These are phyloP conservation scores for Gymnodraco acuticeps DNA, from an alignment of 2,797 vertebrate genomes.

Conservation along the genomic window DNA sequence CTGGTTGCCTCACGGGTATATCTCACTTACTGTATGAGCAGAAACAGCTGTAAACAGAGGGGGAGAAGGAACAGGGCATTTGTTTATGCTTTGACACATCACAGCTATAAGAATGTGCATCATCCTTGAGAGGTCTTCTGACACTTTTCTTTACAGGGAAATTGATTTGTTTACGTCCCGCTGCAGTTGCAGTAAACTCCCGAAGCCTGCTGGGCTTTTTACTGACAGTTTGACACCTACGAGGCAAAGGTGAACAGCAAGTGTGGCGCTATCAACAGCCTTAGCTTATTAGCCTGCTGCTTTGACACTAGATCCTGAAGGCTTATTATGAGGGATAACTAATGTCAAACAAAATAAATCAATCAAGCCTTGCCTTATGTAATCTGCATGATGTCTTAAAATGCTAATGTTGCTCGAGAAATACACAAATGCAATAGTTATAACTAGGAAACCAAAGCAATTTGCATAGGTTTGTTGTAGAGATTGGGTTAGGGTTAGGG, in stretches of 20 bases:
- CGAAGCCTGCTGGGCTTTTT: slow-evolving; percentile 49
- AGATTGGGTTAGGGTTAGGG: background rate
- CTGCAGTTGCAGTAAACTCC: slow-evolving; percentile 49
- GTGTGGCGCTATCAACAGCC: slow-evolving; percentile 74
- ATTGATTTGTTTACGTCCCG: slow-evolving; percentile 61
- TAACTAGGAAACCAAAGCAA: background rate
- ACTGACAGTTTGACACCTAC: slow-evolving; percentile 73
- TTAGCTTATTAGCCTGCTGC: slow-evolving; percentile 73
- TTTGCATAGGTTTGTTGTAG: background rate
- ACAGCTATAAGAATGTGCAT: slow-evolving; percentile 31
- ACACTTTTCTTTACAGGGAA: slow-evolving; percentile 41
- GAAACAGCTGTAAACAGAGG: slow-evolving; percentile 73
- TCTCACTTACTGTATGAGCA: slow-evolving; percentile 68
- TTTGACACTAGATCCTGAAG: slow-evolving; percentile 64
- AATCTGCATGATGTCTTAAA: slow-evolving; percentile 39
- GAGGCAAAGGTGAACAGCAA: slow-evolving; percentile 72
- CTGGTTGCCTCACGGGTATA: slow-evolving; percentile 42
- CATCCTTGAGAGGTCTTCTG: slow-evolving; percentile 25
- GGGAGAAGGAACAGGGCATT: slow-evolving; percentile 47
- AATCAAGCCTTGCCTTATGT: slow-evolving; percentile 39
- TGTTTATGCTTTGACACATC: slow-evolving; percentile 67
- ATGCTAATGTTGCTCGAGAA: slow-evolving; percentile 35
- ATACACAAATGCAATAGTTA: background rate
- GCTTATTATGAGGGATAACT: slow-evolving; percentile 63
- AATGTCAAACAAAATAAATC: slow-evolving; percentile 62